Conservation (phyloP, 2,888 invertebrate species). For the Tanaodytes sp. region DNA sequence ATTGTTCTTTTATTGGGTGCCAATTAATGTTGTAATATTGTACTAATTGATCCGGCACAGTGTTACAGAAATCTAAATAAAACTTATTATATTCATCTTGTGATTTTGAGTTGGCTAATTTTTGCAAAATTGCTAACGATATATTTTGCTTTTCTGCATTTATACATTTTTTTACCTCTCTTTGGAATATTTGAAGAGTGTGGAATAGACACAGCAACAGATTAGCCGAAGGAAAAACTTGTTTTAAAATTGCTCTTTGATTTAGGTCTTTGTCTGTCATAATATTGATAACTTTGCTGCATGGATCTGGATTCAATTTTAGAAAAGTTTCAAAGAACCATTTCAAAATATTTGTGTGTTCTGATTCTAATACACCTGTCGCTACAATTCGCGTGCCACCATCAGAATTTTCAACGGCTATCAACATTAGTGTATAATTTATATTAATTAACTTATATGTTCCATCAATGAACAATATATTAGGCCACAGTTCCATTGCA, state of each 20-base stretch:
- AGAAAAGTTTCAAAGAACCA: slow-evolving; percentile 42
- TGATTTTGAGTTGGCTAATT: slow-evolving; percentile 4
- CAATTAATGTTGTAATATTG: slow-evolving; percentile 52
- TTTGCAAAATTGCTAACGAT: slow-evolving; percentile 1
- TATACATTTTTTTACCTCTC: neutral
- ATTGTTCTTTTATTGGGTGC: slow-evolving; percentile 47
- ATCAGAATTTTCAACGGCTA: neutral
- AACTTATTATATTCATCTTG: slow-evolving; percentile 23
- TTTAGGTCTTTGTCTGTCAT: slow-evolving; percentile 15
- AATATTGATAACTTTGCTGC: neutral
- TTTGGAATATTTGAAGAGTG: slow-evolving; percentile 4
- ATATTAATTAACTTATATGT: neutral
- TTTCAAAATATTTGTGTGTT: slow-evolving; percentile 27
- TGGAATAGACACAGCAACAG: slow-evolving; percentile 14
- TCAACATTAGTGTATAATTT: neutral
- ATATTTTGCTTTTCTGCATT: neutral
- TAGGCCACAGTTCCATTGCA: neutral
- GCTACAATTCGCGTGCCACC: slow-evolving; percentile 31
- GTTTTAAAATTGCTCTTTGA: slow-evolving; percentile 1
- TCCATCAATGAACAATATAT: slow-evolving; percentile 2
- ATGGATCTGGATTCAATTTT: slow-evolving; percentile 17
- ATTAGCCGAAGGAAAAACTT: slow-evolving; percentile 1
- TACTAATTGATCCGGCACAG: slow-evolving; percentile 15
- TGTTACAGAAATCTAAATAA: slow-evolving; percentile 23
- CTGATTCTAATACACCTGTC: slow-evolving; percentile 32